A percentile compares a stretch with the other conserved stretches of the same genome.
phyloP scores from a whole-genome alignment of 1,140 invertebrate species.

The Drosophila dunni region DNA sequence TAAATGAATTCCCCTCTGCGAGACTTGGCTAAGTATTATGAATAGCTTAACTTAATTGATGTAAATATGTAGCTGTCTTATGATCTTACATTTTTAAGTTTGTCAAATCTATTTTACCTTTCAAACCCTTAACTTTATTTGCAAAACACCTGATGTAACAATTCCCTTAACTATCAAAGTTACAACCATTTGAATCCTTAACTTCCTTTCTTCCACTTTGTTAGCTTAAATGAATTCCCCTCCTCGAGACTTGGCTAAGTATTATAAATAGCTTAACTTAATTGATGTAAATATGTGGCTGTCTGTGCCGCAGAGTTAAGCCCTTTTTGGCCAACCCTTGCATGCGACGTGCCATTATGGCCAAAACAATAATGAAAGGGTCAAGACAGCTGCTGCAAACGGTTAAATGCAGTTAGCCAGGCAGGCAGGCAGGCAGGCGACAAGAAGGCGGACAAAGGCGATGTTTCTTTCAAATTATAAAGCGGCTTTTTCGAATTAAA shows the following conservation, averaged over 20 bases:
- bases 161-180: too few relatives aligned
- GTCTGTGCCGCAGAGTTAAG: neutral
- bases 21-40: conserved; percentile 2
- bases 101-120: too few relatives aligned
- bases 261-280: conserved; percentile 16
- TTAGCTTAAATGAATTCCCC: neutral
- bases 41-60: conserved; percentile 16
- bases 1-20: neutral
- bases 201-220: too few relatives aligned
- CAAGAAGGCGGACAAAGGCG: conserved; percentile 24
- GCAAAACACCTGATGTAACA: too few relatives aligned
- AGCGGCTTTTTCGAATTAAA: conserved; percentile 59
- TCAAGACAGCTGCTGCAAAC: conserved; percentile 66
- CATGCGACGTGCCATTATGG: conserved; percentile 30
- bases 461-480: conserved; percentile 69
- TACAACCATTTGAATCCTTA: too few relatives aligned
- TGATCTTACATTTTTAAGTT: too few relatives aligned
- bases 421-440: conserved; percentile 59
- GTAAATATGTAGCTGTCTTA: conserved; percentile 13
- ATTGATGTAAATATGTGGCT: conserved; percentile 14
- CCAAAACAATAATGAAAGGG: conserved; percentile 4
- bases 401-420: conserved; percentile 70
- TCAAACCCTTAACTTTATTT: too few relatives aligned
- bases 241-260: neutral
- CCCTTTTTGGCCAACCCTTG: conserved; percentile 13